phyloP scores from a whole-genome alignment of 2,888 invertebrate genomes.

The Trachelus troglodyta region DNA sequence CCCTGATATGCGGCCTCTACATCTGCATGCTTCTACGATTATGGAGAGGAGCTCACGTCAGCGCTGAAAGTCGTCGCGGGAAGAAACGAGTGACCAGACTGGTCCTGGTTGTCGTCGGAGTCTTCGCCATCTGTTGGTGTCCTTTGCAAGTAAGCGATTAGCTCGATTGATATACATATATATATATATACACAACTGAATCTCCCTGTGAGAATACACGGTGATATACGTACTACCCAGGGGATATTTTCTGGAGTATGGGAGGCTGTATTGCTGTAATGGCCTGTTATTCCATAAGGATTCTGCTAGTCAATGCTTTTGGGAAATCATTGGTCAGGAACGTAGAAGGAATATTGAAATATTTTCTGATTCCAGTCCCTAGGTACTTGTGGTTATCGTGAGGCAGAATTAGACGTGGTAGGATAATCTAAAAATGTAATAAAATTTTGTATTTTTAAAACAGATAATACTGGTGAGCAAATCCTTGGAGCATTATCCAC shows the following conservation, averaged over 20 bases:
- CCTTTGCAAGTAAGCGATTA: conserved; percentile 83
- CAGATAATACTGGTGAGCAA: conserved; percentile 86
- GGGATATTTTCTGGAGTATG: neutral
- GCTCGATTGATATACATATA: neutral
- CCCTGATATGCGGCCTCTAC: conserved; percentile 87
- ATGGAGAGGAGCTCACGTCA: conserved; percentile 86
- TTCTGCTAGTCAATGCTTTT: neutral
- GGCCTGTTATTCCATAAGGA: neutral
- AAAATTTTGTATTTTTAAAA: conserved; percentile 47
- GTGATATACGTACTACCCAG: neutral
- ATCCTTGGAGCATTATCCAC: conserved; percentile 78
- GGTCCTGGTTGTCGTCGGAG: conserved; percentile 91
- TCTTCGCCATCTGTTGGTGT: conserved; percentile 94
- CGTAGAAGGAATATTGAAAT: neutral
- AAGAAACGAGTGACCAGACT: conserved; percentile 91
- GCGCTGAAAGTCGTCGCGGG: conserved; percentile 84
- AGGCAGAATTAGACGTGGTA: no score
- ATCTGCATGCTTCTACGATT: conserved; percentile 89
- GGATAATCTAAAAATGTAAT: neutral
- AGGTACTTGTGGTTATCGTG: neutral
- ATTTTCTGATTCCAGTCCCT: neutral
- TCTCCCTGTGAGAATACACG: neutral
- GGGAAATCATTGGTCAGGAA: neutral
- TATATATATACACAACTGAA: neutral
- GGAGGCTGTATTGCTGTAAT: neutral